phyloP scores from a whole-genome alignment of 2,797 vertebrate species.

The Miichthys miiuy region DNA sequence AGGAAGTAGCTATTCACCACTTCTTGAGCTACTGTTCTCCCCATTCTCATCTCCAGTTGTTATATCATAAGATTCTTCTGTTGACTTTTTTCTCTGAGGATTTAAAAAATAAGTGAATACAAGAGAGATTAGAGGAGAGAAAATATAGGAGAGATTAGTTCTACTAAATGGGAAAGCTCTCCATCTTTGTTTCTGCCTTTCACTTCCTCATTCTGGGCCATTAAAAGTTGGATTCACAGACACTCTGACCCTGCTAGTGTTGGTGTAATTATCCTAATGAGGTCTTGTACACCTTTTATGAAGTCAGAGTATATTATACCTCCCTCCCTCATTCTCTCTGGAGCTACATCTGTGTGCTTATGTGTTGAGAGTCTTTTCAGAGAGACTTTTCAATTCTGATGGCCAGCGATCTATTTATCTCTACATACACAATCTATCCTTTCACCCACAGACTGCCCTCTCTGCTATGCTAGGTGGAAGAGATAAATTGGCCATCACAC shows the following conservation, averaged over 20 bases:
- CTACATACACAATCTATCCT: background rate
- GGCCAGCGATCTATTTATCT: conserved; percentile 17
- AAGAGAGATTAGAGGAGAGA: background rate
- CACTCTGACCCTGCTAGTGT: conserved; percentile 28
- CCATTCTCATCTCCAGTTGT: background rate
- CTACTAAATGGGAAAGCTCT: conserved; percentile 22
- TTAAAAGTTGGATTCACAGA: conserved; percentile 35
- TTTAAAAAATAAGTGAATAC: conserved; percentile 11
- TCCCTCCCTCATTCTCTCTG: conserved; percentile 16
- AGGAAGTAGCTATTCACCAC: background rate
- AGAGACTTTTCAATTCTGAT: conserved; percentile 22
- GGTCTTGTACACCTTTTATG: conserved; percentile 44
- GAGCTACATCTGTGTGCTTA: background rate
- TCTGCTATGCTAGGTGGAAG: conserved; percentile 18
- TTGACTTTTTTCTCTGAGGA: background rate
- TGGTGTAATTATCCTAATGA: conserved; percentile 54
- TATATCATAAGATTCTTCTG: background rate
- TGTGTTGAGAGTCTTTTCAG: conserved; percentile 18
- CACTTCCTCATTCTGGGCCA: conserved; percentile 5
- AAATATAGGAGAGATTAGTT: conserved; percentile 14
- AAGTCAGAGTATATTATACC: conserved; percentile 11
- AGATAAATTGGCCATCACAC: conserved; percentile 34
- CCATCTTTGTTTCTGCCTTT: conserved; percentile 26
- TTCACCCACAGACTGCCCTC: conserved; percentile 1
- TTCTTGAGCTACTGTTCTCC: background rate